These are phyloP conservation scores for Antedon bifida DNA, from an alignment of 35 echinoderm and acorn worm species.

Conservation along the genomic window DNA sequence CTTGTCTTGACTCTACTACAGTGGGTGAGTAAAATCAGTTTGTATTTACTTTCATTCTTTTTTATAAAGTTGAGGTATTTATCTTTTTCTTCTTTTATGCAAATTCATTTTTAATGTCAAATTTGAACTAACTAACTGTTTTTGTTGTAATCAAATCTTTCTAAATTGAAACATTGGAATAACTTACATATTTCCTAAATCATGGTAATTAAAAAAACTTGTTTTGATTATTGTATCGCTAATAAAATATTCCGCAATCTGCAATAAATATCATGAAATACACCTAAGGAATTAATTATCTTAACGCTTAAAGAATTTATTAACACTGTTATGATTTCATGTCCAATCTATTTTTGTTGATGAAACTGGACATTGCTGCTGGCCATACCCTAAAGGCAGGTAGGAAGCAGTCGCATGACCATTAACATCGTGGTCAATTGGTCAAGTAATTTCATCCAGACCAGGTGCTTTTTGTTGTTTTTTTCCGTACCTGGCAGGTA, in stretches of 20 bases:
- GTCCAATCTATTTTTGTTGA: not conserved
- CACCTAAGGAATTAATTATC: not conserved
- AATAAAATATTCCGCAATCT: not conserved
- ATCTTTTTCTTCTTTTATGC: too few relatives aligned
- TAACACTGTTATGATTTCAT: not conserved
- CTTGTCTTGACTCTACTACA: too few relatives aligned
- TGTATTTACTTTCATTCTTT: too few relatives aligned
- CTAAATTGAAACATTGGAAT: not conserved
- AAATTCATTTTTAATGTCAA: too few relatives aligned
- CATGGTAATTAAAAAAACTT: not conserved
- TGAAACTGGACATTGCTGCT: not conserved
- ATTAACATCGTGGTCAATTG: not conserved
- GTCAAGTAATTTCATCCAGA: not conserved
- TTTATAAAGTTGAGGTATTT: too few relatives aligned
- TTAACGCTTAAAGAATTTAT: not conserved
- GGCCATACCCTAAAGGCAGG: not conserved
- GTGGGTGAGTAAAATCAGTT: too few relatives aligned
- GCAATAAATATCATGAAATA: not conserved
- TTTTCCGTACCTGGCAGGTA: not conserved
- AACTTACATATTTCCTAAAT: not conserved
- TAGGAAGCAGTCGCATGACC: not conserved
- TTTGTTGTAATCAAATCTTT: not conserved
- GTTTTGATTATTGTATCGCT: not conserved
- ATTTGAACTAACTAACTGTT: too few relatives aligned
- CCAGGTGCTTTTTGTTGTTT: not conserved